Evolutionary conservation across 2,888 invertebrate genomes (phyloP).

Genomic region (Troides helena): DNA sequence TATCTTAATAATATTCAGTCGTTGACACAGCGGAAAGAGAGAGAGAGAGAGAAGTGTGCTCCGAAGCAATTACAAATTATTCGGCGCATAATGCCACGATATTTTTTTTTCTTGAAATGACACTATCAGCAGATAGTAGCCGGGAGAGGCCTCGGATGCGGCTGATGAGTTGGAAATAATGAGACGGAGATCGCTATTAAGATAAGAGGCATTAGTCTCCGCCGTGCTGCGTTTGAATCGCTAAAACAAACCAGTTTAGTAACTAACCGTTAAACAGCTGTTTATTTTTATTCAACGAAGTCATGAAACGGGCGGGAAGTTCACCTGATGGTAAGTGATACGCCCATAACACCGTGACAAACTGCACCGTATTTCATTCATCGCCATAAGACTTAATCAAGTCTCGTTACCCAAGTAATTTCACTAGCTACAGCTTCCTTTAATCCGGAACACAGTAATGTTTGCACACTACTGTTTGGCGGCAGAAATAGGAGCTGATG

Average conservation of each 20-base stretch:
- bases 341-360: no score
- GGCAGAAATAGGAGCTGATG: no score
- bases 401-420: no score
- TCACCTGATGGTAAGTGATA: no score
- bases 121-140: conserved; percentile 52
- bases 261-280: neutral
- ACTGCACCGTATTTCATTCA: no score
- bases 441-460: no score
- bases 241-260: neutral
- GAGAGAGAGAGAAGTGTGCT: conserved; percentile 1
- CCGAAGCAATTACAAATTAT: conserved; percentile 25
- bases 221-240: conserved; percentile 13
- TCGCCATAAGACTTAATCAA: no score
- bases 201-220: conserved; percentile 50
- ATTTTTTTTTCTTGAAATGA: conserved; percentile 48
- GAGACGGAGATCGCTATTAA: conserved; percentile 76
- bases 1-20: conserved; percentile 8
- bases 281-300: no score
- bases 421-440: no score
- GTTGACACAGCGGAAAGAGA: conserved; percentile 10
- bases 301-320: no score
- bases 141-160: conserved; percentile 65
- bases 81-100: conserved; percentile 16
- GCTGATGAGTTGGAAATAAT: conserved; percentile 76
- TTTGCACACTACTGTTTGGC: no score